These are phyloP conservation scores for Neotoma lepida DNA, from an alignment of 2,113 vertebrate species.

Conservation along the genomic window DNA sequence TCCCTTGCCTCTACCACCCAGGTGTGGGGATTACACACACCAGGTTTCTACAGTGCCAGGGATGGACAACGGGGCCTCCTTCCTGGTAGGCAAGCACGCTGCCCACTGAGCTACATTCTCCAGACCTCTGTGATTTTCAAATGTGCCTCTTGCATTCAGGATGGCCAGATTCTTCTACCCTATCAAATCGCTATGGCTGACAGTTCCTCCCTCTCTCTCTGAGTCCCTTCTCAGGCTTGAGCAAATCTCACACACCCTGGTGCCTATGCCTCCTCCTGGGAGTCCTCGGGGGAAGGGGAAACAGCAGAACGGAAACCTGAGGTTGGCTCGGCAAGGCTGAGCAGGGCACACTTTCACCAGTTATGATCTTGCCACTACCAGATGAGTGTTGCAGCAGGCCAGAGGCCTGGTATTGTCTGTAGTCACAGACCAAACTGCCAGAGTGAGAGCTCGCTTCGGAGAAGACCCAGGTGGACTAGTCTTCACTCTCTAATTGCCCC, in stretches of 20 bases:
- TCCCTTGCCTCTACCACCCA: neutral
- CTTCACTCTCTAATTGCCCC: neutral
- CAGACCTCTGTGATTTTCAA: neutral
- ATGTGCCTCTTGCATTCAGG: neutral
- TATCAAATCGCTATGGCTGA: neutral
- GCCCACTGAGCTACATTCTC: neutral
- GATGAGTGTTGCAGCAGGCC: neutral
- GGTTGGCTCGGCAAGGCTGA: slow-evolving; percentile 6
- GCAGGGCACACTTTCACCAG: slow-evolving; percentile 53
- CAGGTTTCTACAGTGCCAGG: neutral
- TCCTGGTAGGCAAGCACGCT: too few species aligned
- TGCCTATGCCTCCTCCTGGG: accelerated
- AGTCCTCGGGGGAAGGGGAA: neutral
- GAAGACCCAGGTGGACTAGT: neutral
- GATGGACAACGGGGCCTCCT: neutral
- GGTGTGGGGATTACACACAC: neutral
- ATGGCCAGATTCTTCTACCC: neutral
- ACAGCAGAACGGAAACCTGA: slow-evolving; percentile 19
- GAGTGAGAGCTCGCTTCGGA: neutral
- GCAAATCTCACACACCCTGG: neutral
- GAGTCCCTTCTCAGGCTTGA: neutral
- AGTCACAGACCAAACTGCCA: neutral
- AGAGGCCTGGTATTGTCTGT: neutral
- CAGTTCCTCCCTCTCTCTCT: neutral
- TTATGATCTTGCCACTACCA: neutral